These are phyloP conservation scores for Discoglossus pictus DNA, from an alignment of 2,797 vertebrate species.

Conservation along the genomic window DNA sequence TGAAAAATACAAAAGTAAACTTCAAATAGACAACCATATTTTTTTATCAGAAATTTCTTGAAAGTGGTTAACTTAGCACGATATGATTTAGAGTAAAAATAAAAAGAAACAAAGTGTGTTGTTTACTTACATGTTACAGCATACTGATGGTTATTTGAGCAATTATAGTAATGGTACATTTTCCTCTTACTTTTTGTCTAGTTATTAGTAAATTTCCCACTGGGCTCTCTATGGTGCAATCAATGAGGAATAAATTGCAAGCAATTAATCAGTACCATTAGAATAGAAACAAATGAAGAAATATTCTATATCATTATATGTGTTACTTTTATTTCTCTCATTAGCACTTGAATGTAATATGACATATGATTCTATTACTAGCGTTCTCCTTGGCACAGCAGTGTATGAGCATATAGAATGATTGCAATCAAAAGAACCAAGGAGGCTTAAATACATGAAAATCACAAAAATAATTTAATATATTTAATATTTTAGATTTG, in stretches of 20 bases:
- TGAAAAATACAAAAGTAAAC: too few species aligned
- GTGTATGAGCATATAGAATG: constrained; percentile 23
- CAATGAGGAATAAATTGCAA: constrained; percentile 39
- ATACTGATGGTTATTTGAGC: too few species aligned
- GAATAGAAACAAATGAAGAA: constrained; percentile 8
- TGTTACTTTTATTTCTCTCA: constrained; percentile 23
- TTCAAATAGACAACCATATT: too few species aligned
- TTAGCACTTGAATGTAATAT: constrained; percentile 15
- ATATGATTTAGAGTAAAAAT: too few species aligned
- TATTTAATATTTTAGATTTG: too few species aligned
- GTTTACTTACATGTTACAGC: too few species aligned
- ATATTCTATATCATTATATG: constrained; percentile 24
- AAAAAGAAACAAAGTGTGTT: too few species aligned
- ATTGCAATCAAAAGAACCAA: constrained; percentile 43
- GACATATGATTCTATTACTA: constrained; percentile 13
- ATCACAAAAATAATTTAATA: too few species aligned
- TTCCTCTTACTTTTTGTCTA: constrained; percentile 19
- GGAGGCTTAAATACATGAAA: constrained; percentile 25
- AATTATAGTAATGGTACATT: too few species aligned
- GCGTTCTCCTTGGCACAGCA: constrained; percentile 30
- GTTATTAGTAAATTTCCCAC: constrained; percentile 40
- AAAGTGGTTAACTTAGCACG: too few species aligned
- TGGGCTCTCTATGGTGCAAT: constrained; percentile 22
- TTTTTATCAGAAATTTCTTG: too few species aligned
- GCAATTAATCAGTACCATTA: constrained; percentile 5